Evolutionary conservation across 2,113 vertebrate species (phyloP).

Genomic region (Pelecanoides urinatrix): DNA sequence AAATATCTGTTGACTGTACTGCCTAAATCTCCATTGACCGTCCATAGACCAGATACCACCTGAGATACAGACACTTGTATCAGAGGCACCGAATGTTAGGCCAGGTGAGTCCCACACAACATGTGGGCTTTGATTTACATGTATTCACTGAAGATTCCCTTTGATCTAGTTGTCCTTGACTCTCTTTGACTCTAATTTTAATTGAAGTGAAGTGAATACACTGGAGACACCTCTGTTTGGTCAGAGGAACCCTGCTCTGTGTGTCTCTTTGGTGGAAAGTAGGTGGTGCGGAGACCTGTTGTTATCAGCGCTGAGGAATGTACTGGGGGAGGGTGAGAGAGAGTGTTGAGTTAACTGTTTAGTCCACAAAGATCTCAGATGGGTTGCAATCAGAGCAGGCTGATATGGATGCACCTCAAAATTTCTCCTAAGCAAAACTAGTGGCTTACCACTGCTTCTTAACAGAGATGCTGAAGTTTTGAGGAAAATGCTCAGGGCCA

Average conservation of each 20-base stretch:
- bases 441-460: neutral
- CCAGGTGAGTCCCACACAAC: neutral
- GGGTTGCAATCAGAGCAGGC: neutral
- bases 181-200: neutral
- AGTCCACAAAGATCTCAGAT: neutral
- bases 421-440: neutral
- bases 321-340: neutral
- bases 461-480: neutral
- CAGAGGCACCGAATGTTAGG: rapidly evolving
- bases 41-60: neutral
- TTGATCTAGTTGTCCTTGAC: neutral
- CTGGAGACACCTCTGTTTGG: neutral
- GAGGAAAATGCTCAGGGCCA: neutral
- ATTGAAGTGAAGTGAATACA: neutral
- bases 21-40: neutral
- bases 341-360: neutral
- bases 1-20: neutral
- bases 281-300: neutral
- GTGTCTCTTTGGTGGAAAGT: neutral
- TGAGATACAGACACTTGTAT: neutral
- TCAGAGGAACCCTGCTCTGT: neutral
- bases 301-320: neutral
- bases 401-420: neutral
- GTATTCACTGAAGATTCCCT: neutral
- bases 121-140: neutral